Percentiles rank a stretch among this genome's conserved stretches.
These are phyloP conservation scores for Trichopoda pennipes DNA, from an alignment of 2,888 invertebrate genomes.

Conservation along the genomic window DNA sequence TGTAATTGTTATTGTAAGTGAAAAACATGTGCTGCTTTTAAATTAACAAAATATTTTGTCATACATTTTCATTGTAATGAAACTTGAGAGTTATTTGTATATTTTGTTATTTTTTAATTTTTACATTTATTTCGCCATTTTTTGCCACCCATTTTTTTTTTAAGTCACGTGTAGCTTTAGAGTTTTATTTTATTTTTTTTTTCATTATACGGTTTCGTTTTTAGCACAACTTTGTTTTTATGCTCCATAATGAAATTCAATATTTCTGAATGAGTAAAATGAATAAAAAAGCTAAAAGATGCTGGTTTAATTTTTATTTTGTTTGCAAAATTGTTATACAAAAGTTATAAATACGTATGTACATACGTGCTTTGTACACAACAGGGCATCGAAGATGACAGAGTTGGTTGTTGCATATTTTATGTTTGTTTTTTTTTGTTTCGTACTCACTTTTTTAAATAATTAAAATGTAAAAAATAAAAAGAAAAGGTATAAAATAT, in stretches of 20 bases:
- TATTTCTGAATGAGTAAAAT: slow-evolving; percentile 13
- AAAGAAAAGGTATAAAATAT: slow-evolving; percentile 2
- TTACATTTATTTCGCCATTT: slow-evolving; percentile 11
- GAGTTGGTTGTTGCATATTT: slow-evolving; percentile 20
- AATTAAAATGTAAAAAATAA: too few relatives aligned
- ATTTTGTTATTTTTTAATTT: neutral
- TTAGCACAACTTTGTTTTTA: slow-evolving; percentile 37
- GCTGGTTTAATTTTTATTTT: slow-evolving; percentile 40
- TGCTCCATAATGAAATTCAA: slow-evolving; percentile 48
- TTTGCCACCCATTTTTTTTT: slow-evolving; percentile 32
- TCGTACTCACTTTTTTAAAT: neutral
- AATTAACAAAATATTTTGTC: neutral
- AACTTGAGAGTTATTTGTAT: slow-evolving; percentile 19
- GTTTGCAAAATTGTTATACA: neutral
- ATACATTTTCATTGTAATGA: neutral
- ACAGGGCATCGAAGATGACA: neutral
- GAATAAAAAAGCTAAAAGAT: slow-evolving; percentile 1
- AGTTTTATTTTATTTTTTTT: slow-evolving; percentile 9
- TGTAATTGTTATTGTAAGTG: too few relatives aligned
- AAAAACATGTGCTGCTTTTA: too few relatives aligned
- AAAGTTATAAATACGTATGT: too few relatives aligned
- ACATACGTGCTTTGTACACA: neutral
- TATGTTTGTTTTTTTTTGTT: neutral
- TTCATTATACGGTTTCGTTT: slow-evolving; percentile 10
- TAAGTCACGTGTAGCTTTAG: slow-evolving; percentile 60